Evolutionary conservation across 2,888 invertebrate genomes (phyloP).

Genomic region (Coenonympha glycerion): DNA sequence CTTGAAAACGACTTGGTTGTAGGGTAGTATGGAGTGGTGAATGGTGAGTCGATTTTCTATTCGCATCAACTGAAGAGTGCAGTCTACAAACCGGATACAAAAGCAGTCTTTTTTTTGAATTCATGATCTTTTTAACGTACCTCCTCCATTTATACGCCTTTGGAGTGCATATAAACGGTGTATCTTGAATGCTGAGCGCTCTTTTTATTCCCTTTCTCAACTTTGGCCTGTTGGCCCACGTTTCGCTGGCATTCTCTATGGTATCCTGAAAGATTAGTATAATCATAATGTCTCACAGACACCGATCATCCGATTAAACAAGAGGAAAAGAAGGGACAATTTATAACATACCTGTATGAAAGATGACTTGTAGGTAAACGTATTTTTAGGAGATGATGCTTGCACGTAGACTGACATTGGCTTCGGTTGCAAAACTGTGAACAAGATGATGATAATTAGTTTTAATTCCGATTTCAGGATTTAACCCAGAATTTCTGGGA

Average conservation of each 20-base stretch:
- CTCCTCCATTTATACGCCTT: conserved; percentile 53
- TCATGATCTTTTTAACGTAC: too few species aligned
- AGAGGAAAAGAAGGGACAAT: too few species aligned
- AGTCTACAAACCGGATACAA: too few species aligned
- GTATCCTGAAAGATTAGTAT: conserved; percentile 45
- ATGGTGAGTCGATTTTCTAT: too few species aligned
- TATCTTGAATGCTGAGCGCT: conserved; percentile 68
- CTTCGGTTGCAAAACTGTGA: conserved; percentile 71
- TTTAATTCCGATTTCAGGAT: too few species aligned
- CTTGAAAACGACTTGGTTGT: too few species aligned
- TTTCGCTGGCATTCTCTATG: conserved; percentile 67
- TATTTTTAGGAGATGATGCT: conserved; percentile 58
- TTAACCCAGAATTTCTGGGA: too few species aligned
- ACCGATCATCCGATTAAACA: too few species aligned
- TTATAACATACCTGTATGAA: conserved; percentile 57
- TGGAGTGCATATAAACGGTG: conserved; percentile 79
- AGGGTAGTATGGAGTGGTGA: too few species aligned
- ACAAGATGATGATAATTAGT: conserved; percentile 16
- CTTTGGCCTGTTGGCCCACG: conserved; percentile 60
- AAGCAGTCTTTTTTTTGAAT: not conserved
- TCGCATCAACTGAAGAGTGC: too few species aligned
- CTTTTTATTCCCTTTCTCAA: conserved; percentile 60
- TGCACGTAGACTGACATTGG: conserved; percentile 78
- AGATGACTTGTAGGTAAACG: conserved; percentile 65
- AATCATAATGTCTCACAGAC: too few species aligned